Evolutionary conservation across 1,140 invertebrate species (phyloP).

Genomic region (Bicyclus anynana): DNA sequence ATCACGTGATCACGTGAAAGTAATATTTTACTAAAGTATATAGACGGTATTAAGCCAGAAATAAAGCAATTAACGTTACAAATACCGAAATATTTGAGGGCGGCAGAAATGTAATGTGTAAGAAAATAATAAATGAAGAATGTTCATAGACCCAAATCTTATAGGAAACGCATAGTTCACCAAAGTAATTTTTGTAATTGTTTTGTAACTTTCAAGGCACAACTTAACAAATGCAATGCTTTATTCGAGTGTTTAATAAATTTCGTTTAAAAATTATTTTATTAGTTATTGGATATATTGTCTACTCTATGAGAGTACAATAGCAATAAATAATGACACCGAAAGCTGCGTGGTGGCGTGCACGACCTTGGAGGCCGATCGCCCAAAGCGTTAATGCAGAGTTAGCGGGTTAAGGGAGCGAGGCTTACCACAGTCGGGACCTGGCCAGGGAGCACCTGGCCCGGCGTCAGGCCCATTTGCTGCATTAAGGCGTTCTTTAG

Average conservation of each 20-base stretch:
- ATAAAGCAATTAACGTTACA: too few species aligned
- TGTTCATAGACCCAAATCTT: too few species aligned
- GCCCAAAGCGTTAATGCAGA: constrained; percentile 56
- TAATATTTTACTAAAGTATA: too few species aligned
- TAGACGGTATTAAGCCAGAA: too few species aligned
- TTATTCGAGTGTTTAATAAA: neutral
- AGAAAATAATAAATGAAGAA: too few species aligned
- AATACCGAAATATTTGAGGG: too few species aligned
- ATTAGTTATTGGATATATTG: too few species aligned
- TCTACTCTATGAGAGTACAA: neutral
- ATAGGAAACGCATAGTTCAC: neutral
- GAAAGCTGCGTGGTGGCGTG: constrained; percentile 71
- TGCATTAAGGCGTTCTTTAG: constrained; percentile 97
- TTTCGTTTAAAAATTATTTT: too few species aligned
- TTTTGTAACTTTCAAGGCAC: neutral
- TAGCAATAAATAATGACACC: constrained; percentile 53
- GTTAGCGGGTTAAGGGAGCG: constrained; percentile 17
- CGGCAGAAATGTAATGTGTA: too few species aligned
- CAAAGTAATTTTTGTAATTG: neutral
- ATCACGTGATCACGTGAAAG: too few species aligned
- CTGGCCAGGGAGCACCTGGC: constrained; percentile 93
- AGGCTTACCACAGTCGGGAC: constrained; percentile 92
- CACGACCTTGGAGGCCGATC: constrained; percentile 65
- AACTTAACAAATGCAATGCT: neutral
- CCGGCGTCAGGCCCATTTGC: constrained; percentile 94